Conservation (phyloP, 2,113 vertebrate genomes). For the Eretmodus cyanostictus region DNA sequence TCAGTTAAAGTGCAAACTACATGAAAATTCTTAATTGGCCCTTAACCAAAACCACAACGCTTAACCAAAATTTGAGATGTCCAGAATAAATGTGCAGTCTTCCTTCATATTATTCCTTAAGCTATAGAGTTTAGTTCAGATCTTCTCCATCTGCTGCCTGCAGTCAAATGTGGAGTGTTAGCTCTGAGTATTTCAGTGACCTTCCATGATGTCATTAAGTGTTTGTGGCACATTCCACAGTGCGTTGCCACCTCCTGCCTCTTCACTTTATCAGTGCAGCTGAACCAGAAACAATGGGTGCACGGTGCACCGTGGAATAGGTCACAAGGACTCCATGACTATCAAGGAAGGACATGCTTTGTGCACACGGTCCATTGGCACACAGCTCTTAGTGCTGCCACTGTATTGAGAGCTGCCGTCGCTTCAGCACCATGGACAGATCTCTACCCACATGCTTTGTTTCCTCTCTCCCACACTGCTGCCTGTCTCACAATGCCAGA, state of each 20-base stretch:
- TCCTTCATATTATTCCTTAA: not conserved
- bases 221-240: not conserved
- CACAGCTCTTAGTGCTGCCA: not conserved
- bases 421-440: conserved; percentile 27
- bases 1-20: not conserved
- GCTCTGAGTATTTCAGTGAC: not conserved
- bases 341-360: conserved; percentile 28
- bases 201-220: conserved; percentile 14
- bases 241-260: not conserved
- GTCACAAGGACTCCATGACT: conserved; percentile 4
- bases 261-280: not conserved
- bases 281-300: conserved; percentile 37
- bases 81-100: not conserved
- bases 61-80: not conserved
- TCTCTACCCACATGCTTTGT: not conserved
- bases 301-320: conserved; percentile 6
- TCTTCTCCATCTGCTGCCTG: not conserved
- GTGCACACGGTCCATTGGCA: not conserved
- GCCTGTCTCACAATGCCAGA: not conserved
- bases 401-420: not conserved
- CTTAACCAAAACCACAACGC: not conserved
- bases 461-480: not conserved
- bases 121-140: not conserved
- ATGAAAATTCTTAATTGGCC: not conserved
- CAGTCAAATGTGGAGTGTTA: not conserved